phyloP scores from a whole-genome alignment of 53 echinoderm and acorn worm genomes.

The Antedon mediterranea region DNA sequence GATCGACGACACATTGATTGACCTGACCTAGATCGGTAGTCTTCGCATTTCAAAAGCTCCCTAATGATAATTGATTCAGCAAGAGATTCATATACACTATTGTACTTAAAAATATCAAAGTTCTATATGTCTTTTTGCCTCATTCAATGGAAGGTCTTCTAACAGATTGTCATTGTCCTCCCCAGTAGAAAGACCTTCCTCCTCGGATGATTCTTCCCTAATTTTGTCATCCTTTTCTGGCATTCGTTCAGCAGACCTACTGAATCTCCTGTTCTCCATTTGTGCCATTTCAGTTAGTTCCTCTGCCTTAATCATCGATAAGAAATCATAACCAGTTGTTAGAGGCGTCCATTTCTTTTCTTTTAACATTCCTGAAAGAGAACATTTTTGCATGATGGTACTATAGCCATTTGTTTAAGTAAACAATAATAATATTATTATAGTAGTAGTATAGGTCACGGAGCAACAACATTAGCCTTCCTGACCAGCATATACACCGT shows the following conservation, averaged over 20 bases:
- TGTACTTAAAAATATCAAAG: background rate
- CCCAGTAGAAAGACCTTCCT: background rate
- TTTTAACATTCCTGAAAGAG: constrained; percentile 16
- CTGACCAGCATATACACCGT: too few species aligned
- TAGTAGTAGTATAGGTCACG: too few species aligned
- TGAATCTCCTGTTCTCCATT: background rate
- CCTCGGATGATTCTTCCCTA: background rate
- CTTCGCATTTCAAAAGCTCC: too few species aligned
- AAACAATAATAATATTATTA: too few species aligned
- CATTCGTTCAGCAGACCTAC: background rate
- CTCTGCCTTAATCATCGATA: constrained; percentile 23
- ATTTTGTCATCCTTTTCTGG: background rate
- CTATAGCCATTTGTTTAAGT: background rate
- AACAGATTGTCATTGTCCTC: background rate
- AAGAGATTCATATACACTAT: background rate
- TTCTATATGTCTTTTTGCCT: background rate
- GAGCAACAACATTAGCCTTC: background rate
- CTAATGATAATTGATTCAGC: too few species aligned
- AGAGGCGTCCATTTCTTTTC: constrained; percentile 34
- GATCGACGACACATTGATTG: too few species aligned
- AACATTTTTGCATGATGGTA: too few species aligned
- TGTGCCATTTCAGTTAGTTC: background rate
- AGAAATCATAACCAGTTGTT: constrained; percentile 44
- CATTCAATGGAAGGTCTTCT: background rate
- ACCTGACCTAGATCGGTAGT: too few species aligned